phyloP scores from a whole-genome alignment of 2,113 vertebrate genomes.

The Myxocyprinus asiaticus region DNA sequence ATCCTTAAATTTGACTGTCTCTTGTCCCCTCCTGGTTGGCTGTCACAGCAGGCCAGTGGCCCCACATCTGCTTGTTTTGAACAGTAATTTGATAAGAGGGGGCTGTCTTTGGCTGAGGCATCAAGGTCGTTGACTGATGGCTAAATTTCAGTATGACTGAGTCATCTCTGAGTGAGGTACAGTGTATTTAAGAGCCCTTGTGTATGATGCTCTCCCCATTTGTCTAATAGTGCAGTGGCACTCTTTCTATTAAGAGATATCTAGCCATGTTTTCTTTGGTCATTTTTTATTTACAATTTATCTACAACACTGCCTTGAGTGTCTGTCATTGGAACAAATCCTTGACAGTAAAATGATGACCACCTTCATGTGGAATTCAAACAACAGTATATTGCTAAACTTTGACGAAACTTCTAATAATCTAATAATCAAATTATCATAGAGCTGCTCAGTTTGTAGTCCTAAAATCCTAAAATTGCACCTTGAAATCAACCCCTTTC shows the following conservation, averaged over 20 bases:
- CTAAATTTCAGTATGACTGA: background rate
- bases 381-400: too few relatives aligned
- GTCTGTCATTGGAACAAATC: conserved; percentile 5
- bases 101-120: background rate
- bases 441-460: too few relatives aligned
- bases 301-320: background rate
- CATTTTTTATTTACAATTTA: background rate
- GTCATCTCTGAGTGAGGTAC: conserved; percentile 10
- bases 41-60: conserved; percentile 11
- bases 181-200: background rate
- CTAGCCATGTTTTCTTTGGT: background rate
- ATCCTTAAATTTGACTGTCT: background rate
- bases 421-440: too few relatives aligned
- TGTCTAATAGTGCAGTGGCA: conserved; percentile 6
- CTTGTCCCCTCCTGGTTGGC: background rate
- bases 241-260: background rate
- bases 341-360: background rate
- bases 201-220: conserved; percentile 11
- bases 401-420: too few relatives aligned
- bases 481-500: too few relatives aligned
- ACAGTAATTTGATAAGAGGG: background rate
- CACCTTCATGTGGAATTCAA: background rate
- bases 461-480: too few relatives aligned
- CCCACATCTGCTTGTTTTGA: conserved; percentile 5
- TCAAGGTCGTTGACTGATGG: conserved; percentile 25